Base-by-base conservation (phyloP, 1,140 invertebrate genomes). In the Drosophila bocqueti region DNA sequence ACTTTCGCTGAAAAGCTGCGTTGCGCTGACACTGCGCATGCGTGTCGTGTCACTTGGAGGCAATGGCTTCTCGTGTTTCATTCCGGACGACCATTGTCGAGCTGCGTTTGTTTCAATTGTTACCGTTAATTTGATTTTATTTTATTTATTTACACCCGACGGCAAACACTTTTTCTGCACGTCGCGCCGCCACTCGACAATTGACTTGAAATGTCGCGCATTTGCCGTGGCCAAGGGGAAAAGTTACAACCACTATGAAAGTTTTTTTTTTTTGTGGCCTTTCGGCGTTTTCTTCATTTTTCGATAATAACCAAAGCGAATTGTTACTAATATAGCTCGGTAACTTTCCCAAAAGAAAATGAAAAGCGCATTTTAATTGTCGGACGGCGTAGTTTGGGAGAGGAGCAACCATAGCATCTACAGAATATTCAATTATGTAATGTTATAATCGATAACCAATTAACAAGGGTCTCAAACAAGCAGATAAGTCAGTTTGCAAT, bases 301-400 rank as follows among this genome's bases (percentile, higher is more conserved):
- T 91, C 83, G 72, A 91, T 90, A 90, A 89, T 89, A 90, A 91
- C 85, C 86, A 58, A 72, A 57, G 75, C 86, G 79, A 90, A 90
- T 86, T 86, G 79, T 59, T 79, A 87, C 69, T 83, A 83, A 86
- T 82, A 82, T 87, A 64, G 69, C 75, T 73, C 60, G 68, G 61
- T 61, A 89, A 89, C 85, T 89, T 89, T 89, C 85, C 85, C 85
- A 89, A 89, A 87, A 85, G 82, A 76, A 87, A 87, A 90, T 83
- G 81, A 89, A 85, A 85, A 85, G 78, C 83, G 75, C n/a, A 68
- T 79, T 79, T 75, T 74, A 74, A 74, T 73, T 31, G 67, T 43
- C 60, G 18, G 42, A 34, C 29, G 42, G 52, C 54, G 42, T 11
- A 43, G 15, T 24, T 43, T 24, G 31, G 21, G 42, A 34, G 61